Percentiles rank a stretch among this genome's conserved stretches.
Evolutionary conservation across 2,888 invertebrate species (phyloP).

Genomic region (Punctoribates punctum): DNA sequence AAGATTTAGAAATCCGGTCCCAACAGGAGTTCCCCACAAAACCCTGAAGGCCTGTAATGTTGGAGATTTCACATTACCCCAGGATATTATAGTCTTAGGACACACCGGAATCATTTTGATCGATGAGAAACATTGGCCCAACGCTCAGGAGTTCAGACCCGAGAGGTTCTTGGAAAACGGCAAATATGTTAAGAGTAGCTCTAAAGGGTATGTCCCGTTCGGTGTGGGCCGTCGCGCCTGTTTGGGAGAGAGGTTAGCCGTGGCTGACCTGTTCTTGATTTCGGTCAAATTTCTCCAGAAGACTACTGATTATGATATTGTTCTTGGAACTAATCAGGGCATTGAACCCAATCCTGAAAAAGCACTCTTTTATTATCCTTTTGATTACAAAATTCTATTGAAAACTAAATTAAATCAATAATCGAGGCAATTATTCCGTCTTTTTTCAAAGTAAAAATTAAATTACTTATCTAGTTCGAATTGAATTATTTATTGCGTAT

Average conservation of each 20-base stretch:
- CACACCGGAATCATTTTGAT: background rate
- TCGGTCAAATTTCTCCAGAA: constrained; percentile 15
- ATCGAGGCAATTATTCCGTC: too few relatives aligned
- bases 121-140: background rate
- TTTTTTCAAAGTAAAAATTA: too few relatives aligned
- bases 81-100: background rate
- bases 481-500: too few relatives aligned
- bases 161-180: constrained; percentile 25
- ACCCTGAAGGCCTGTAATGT: background rate
- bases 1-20: background rate
- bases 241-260: constrained; percentile 29
- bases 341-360: background rate
- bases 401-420: too few relatives aligned
- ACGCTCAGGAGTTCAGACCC: constrained; percentile 23
- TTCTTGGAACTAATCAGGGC: background rate
- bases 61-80: background rate
- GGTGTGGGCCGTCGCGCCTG: constrained; percentile 28
- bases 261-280: background rate
- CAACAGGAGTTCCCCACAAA: constrained; percentile 5
- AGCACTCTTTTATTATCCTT: background rate
- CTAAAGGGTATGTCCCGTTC: constrained; percentile 17
- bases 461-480: too few relatives aligned
- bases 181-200: background rate
- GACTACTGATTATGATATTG: background rate
- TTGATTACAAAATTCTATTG: background rate